These are phyloP conservation scores for Cynopterus brachyotis DNA, from an alignment of 2,113 vertebrate genomes.

Conservation along the genomic window DNA sequence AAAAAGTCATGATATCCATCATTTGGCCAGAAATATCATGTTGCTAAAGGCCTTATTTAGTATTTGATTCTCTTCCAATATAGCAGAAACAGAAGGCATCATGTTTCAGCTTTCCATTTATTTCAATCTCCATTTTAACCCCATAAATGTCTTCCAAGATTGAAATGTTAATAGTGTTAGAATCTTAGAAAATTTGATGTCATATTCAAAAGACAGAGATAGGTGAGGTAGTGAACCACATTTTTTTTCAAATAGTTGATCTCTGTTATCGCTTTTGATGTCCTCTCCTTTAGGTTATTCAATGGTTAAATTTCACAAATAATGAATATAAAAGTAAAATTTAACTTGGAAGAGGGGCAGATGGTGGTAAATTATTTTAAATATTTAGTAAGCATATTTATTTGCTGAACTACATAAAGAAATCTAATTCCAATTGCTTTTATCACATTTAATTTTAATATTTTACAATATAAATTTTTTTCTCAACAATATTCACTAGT, in stretches of 20 bases:
- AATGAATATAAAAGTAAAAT: constrained; percentile 51
- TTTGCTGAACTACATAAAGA: constrained; percentile 45
- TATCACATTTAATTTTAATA: constrained; percentile 19
- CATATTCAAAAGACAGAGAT: constrained; percentile 47
- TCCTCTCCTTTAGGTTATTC: constrained; percentile 35
- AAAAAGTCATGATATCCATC: constrained; percentile 85
- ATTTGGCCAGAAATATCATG: constrained; percentile 82
- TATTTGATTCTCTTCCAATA: constrained; percentile 82
- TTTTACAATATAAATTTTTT: neutral
- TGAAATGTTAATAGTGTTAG: constrained; percentile 63
- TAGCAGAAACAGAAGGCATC: constrained; percentile 75
- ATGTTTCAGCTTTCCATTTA: constrained; percentile 75
- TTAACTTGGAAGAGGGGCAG: neutral
- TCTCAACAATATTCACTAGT: constrained; percentile 1
- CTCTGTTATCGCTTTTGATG: constrained; percentile 47
- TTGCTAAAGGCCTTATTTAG: constrained; percentile 79
- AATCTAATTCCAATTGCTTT: constrained; percentile 43
- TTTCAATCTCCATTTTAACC: constrained; percentile 77
- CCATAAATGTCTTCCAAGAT: constrained; percentile 73
- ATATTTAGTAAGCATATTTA: constrained; percentile 54
- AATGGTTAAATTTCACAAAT: constrained; percentile 41
- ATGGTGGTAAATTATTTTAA: constrained; percentile 21
- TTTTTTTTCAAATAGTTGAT: constrained; percentile 30
- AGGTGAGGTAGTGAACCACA: constrained; percentile 16
- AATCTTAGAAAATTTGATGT: constrained; percentile 21